Conservation (phyloP, 2,888 invertebrate genomes). For the Laothoe populi region DNA sequence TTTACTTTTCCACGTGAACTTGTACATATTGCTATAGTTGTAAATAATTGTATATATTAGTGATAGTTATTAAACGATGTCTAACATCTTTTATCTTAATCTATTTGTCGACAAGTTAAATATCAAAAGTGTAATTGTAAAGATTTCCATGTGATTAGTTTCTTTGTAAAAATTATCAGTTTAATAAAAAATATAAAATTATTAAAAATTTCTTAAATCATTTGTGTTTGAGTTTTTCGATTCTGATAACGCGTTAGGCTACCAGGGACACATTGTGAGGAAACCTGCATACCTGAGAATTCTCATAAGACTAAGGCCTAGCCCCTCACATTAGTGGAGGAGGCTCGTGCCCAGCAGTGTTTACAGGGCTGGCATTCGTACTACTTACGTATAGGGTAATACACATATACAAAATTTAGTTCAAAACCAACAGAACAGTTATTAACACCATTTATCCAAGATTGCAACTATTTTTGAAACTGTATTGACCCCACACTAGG, state of each 20-base stretch:
- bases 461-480: too few species aligned
- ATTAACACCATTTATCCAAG: too few species aligned
- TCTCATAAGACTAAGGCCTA: background rate
- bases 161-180: conserved; percentile 77
- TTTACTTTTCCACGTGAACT: conserved; percentile 48
- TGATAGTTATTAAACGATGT: conserved; percentile 59
- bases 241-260: background rate
- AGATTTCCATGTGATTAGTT: conserved; percentile 79
- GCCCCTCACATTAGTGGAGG: background rate
- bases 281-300: too few species aligned
- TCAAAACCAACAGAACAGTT: too few species aligned
- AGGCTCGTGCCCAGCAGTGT: background rate
- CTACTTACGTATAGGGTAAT: too few species aligned
- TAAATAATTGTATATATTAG: conserved; percentile 62
- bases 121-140: conserved; percentile 72
- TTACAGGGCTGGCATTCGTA: background rate
- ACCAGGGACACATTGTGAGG: background rate
- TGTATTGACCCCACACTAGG: too few species aligned
- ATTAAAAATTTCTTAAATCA: conserved; percentile 29
- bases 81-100: conserved; percentile 76
- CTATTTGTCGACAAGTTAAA: conserved; percentile 74
- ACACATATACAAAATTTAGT: too few species aligned
- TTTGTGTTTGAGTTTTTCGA: too few species aligned
- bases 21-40: conserved; percentile 51
- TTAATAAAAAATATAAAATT: conserved; percentile 66